Conservation (phyloP, 2,797 vertebrate species). For the Gorsachius magnificus region DNA sequence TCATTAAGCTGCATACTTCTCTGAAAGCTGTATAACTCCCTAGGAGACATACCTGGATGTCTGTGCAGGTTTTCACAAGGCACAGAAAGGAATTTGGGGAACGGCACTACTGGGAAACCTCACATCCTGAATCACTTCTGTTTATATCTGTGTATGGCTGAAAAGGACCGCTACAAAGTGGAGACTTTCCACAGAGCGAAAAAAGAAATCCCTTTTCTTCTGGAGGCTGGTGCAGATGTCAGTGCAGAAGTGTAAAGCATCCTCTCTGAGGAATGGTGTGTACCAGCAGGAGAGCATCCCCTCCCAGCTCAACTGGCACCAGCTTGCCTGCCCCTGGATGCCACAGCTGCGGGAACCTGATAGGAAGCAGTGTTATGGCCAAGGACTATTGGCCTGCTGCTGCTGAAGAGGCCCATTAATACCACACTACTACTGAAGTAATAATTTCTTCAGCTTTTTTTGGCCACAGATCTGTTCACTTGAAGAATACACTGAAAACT, state of each 20-base stretch:
- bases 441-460: background rate
- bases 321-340: background rate
- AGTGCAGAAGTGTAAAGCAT: background rate
- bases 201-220: background rate
- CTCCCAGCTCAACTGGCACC: background rate
- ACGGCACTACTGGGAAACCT: background rate
- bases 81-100: background rate
- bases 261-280: background rate
- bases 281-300: background rate
- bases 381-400: background rate
- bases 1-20: background rate
- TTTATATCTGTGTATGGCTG: background rate
- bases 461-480: background rate
- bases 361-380: background rate
- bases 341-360: background rate
- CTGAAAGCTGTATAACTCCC: background rate
- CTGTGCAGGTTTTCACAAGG: background rate
- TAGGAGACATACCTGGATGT: background rate
- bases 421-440: background rate
- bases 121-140: background rate
- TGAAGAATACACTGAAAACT: background rate
- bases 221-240: background rate
- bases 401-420: background rate
- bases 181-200: background rate
- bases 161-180: accelerated